Evolutionary conservation across 2,797 vertebrate genomes (phyloP).

Genomic region (Siniperca undulata): DNA sequence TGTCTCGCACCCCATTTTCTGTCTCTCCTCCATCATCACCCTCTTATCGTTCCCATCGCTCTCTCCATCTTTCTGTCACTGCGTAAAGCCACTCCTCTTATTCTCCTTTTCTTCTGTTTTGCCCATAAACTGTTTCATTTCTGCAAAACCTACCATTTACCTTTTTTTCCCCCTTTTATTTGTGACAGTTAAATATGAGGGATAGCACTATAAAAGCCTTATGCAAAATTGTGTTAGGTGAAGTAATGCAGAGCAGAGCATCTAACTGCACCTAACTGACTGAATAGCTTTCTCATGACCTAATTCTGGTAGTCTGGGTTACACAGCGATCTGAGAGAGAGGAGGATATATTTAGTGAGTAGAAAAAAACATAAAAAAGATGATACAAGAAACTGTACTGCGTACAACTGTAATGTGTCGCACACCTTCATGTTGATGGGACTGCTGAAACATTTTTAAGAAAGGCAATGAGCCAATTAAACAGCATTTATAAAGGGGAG

Average conservation of each 20-base stretch:
- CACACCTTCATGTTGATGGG: slow-evolving; percentile 22
- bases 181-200: slow-evolving; percentile 45
- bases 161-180: slow-evolving; percentile 41
- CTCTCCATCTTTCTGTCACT: slow-evolving; percentile 60
- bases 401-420: background rate
- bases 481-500: slow-evolving; percentile 66
- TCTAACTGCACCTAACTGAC: slow-evolving; percentile 63
- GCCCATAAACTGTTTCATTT: slow-evolving; percentile 43
- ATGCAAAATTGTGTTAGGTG: slow-evolving; percentile 56
- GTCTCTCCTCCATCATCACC: slow-evolving; percentile 74
- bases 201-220: slow-evolving; percentile 50
- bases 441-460: slow-evolving; percentile 26
- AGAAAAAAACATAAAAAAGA: slow-evolving; percentile 49
- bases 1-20: slow-evolving; percentile 85
- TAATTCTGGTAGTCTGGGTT: slow-evolving; percentile 79
- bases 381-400: slow-evolving; percentile 29
- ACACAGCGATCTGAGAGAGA: slow-evolving; percentile 68
- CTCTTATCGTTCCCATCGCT: slow-evolving; percentile 67
- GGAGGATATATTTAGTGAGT: slow-evolving; percentile 75
- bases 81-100: slow-evolving; percentile 39
- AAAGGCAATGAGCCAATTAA: slow-evolving; percentile 54
- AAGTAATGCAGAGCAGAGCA: slow-evolving; percentile 65
- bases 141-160: slow-evolving; percentile 31
- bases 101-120: slow-evolving; percentile 31
- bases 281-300: slow-evolving; percentile 77